A percentile compares a stretch with the other conserved stretches of the same genome.
phyloP scores from a whole-genome alignment of 1,140 invertebrate genomes.

The Zophobas atratus region DNA sequence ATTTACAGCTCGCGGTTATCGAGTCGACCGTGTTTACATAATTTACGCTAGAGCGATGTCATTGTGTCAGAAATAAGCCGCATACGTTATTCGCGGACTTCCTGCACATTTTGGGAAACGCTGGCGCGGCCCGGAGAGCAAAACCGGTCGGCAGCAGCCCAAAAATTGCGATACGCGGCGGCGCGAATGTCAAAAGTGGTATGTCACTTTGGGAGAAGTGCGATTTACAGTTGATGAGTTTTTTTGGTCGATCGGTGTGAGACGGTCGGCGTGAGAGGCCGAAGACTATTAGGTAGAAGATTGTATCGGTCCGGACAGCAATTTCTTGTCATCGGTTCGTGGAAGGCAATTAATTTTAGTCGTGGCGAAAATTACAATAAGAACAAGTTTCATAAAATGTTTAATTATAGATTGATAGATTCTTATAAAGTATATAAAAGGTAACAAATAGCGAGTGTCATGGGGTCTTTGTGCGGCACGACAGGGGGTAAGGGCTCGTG shows the following conservation, averaged over 20 bases:
- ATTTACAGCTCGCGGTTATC: background rate
- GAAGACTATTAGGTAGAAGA: constrained; percentile 45
- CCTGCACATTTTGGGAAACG: no score
- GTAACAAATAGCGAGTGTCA: constrained; percentile 65
- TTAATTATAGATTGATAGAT: constrained; percentile 66
- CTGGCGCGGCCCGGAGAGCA: no score
- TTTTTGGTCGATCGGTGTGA: constrained; percentile 34
- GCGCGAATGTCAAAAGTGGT: background rate
- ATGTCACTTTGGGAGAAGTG: background rate
- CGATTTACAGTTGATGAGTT: constrained; percentile 26
- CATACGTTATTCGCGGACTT: no score
- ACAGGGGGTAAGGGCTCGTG: constrained; percentile 48
- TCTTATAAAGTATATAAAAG: constrained; percentile 63
- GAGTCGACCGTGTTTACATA: constrained; percentile 26
- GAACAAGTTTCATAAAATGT: constrained; percentile 56
- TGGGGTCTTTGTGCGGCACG: constrained; percentile 58
- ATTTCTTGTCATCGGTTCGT: constrained; percentile 49
- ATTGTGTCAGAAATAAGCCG: constrained; percentile 9
- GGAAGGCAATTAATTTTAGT: constrained; percentile 52
- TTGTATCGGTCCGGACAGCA: constrained; percentile 47
- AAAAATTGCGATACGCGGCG: no score
- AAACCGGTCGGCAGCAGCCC: no score
- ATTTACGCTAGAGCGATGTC: constrained; percentile 22
- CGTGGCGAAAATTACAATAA: constrained; percentile 51
- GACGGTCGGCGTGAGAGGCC: constrained; percentile 18